phyloP scores from a whole-genome alignment of 1,140 invertebrate species.

The Pygmarrhopalites habei region DNA sequence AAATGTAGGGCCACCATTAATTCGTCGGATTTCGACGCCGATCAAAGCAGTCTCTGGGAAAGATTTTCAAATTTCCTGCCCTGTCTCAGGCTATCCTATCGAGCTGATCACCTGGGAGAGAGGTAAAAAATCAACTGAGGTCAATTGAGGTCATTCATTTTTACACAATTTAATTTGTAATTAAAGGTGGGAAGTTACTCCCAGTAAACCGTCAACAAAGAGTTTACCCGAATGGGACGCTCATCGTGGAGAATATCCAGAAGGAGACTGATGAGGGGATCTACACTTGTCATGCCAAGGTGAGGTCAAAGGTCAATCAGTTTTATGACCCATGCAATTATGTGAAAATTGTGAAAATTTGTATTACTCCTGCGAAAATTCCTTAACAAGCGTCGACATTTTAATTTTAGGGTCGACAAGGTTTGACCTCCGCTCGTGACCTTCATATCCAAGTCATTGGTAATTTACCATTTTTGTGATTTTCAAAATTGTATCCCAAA shows the following conservation, averaged over 20 bases:
- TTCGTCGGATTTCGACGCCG: constrained; percentile 72
- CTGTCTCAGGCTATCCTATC: constrained; percentile 60
- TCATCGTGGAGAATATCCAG: constrained; percentile 65
- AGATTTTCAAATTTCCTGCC: constrained; percentile 68
- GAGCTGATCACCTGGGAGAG: constrained; percentile 49
- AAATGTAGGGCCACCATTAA: constrained; percentile 61
- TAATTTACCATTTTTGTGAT: background rate
- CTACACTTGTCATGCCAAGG: constrained; percentile 75
- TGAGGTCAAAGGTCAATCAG: no score
- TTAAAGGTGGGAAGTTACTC: constrained; percentile 57
- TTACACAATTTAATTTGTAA: background rate
- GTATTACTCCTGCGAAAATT: no score
- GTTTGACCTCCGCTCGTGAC: constrained; percentile 40
- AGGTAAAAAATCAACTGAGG: constrained; percentile 44
- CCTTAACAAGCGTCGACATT: no score
- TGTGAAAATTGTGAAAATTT: no score
- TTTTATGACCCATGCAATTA: no score
- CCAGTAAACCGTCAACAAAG: constrained; percentile 74
- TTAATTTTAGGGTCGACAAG: no score
- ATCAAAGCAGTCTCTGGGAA: constrained; percentile 77
- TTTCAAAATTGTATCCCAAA: no score
- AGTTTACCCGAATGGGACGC: constrained; percentile 58
- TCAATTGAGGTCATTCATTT: no score
- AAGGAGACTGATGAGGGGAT: constrained; percentile 53
- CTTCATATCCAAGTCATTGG: constrained; percentile 37